phyloP scores from a whole-genome alignment of 2,888 invertebrate genomes.

The Malacosoma neustria region DNA sequence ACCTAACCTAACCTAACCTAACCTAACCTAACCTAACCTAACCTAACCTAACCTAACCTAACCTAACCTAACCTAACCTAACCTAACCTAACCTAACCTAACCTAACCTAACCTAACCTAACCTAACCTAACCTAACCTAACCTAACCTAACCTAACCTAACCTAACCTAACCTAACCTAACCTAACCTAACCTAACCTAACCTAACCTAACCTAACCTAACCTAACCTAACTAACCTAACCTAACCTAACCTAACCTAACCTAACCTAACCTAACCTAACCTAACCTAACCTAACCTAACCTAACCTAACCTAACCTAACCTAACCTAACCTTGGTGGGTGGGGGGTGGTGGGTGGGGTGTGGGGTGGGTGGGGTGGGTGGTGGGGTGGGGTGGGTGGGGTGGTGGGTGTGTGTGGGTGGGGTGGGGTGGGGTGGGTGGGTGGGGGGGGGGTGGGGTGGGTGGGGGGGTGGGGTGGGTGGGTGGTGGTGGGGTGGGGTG shows the following conservation, averaged over 20 bases:
- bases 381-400: too few species aligned
- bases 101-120: constrained; percentile 9
- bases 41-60: constrained; percentile 9
- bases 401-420: too few species aligned
- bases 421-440: too few species aligned
- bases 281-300: constrained; percentile 12
- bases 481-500: too few species aligned
- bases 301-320: constrained; percentile 18
- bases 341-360: too few species aligned
- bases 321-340: constrained; percentile 18
- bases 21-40: constrained; percentile 9
- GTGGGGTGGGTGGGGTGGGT: too few species aligned
- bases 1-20: constrained; percentile 8
- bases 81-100: constrained; percentile 11
- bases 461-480: too few species aligned
- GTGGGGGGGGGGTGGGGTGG: too few species aligned
- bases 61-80: constrained; percentile 11
- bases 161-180: constrained; percentile 9
- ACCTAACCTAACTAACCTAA: constrained; percentile 9
- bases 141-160: constrained; percentile 11
- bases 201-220: constrained; percentile 9
- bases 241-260: constrained; percentile 7
- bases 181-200: constrained; percentile 10
- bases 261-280: constrained; percentile 7
- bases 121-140: constrained; percentile 11